phyloP scores from a whole-genome alignment of 2,113 vertebrate species.

The Gopherus flavomarginatus region DNA sequence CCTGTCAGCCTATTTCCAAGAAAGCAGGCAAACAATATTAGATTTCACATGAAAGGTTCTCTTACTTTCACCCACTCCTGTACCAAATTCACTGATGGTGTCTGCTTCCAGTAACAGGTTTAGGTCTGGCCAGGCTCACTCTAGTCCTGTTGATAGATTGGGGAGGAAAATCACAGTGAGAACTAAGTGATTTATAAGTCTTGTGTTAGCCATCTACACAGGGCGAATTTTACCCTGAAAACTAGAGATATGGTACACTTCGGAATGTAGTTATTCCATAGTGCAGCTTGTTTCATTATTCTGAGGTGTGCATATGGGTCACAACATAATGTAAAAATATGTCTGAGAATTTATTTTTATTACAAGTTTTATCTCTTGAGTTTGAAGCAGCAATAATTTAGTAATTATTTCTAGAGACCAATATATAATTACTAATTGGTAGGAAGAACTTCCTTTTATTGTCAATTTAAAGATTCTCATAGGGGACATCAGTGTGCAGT shows the following conservation, averaged over 20 bases:
- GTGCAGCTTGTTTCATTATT: neutral
- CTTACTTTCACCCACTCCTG: neutral
- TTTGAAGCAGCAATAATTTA: neutral
- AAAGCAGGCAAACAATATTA: neutral
- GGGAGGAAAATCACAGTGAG: neutral
- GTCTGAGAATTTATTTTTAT: neutral
- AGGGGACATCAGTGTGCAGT: neutral
- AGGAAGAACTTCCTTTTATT: neutral
- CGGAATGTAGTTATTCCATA: neutral
- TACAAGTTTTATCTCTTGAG: neutral
- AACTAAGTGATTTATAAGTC: neutral
- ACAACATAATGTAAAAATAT: neutral
- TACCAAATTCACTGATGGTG: neutral
- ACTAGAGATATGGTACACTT: neutral
- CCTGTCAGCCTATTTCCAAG: neutral
- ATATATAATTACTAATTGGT: conserved; percentile 12
- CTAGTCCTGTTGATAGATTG: too few species aligned
- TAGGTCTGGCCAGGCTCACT: too few species aligned
- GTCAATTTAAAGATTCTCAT: neutral
- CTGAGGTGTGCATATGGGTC: neutral
- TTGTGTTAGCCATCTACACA: neutral
- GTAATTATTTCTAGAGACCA: neutral
- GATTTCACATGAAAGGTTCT: neutral
- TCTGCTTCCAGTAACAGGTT: neutral
- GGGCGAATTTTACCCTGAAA: neutral